Evolutionary conservation across 2,888 invertebrate species (phyloP).

Genomic region (Ctenicera cuprea): DNA sequence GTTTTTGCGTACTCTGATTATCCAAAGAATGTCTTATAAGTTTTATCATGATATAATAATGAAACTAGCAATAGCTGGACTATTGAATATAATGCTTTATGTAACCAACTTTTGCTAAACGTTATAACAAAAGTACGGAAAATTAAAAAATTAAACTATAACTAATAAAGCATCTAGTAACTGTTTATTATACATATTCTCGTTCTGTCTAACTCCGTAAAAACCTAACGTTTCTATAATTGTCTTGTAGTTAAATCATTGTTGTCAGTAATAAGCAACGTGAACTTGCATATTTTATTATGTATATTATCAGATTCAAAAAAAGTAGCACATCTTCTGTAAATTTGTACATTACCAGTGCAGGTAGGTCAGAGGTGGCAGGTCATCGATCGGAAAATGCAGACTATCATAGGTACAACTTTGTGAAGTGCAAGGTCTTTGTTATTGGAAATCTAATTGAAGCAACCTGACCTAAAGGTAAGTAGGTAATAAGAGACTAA

Average conservation of each 20-base stretch:
- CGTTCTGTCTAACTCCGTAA: not conserved
- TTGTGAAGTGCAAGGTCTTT: conserved; percentile 1
- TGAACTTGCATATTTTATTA: not conserved
- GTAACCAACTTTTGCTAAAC: too few relatives aligned
- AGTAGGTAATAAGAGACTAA: too few relatives aligned
- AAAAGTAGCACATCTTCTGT: not conserved
- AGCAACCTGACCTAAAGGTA: too few relatives aligned
- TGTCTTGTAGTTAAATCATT: not conserved
- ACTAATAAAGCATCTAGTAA: too few relatives aligned
- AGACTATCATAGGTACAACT: not conserved
- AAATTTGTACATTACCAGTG: not conserved
- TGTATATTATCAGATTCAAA: conserved; percentile 5
- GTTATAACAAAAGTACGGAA: too few relatives aligned
- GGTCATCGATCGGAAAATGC: not conserved
- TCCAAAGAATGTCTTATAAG: too few relatives aligned
- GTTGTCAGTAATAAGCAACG: not conserved
- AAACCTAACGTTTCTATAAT: not conserved
- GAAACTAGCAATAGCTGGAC: too few relatives aligned
- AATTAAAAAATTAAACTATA: too few relatives aligned
- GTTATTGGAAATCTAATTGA: not conserved
- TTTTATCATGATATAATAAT: too few relatives aligned
- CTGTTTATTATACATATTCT: too few relatives aligned
- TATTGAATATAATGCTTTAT: too few relatives aligned
- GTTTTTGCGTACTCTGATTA: too few relatives aligned
- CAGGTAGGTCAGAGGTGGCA: conserved; percentile 10